Conservation (phyloP, 2,797 vertebrate genomes). For the Oophaga sylvatica region DNA sequence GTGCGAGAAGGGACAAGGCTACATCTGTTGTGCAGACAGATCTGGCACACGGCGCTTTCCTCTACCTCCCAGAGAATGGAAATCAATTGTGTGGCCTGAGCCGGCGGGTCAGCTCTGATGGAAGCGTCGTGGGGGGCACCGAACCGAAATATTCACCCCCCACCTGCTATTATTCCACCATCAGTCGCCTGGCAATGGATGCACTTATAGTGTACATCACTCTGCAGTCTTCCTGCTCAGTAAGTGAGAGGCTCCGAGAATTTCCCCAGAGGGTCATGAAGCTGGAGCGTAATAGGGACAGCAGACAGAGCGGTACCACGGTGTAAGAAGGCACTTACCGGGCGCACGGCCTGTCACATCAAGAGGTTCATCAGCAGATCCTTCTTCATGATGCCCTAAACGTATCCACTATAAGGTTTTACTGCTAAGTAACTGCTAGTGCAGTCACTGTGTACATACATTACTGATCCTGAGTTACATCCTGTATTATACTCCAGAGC, state of each 20-base stretch:
- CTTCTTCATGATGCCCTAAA: not conserved
- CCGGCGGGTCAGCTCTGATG: slow-evolving; percentile 4
- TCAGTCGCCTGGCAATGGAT: slow-evolving; percentile 1
- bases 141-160: not conserved
- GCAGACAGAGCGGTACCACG: slow-evolving; percentile 12
- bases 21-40: slow-evolving; percentile 55
- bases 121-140: not conserved
- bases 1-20: not conserved
- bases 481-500: not conserved
- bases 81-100: slow-evolving; percentile 30
- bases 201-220: slow-evolving; percentile 11
- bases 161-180: slow-evolving; percentile 13
- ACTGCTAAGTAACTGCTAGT: not conserved
- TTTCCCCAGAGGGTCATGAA: slow-evolving; percentile 26
- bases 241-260: slow-evolving; percentile 31
- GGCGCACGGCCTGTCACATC: slow-evolving; percentile 2
- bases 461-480: not conserved
- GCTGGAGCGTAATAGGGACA: slow-evolving; percentile 11
- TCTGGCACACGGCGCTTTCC: slow-evolving; percentile 19
- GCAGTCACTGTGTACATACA: not conserved
- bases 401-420: not conserved
- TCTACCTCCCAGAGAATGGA: slow-evolving; percentile 43
- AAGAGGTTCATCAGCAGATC: not conserved
- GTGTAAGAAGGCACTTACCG: slow-evolving; percentile 35
- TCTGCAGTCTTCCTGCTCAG: slow-evolving; percentile 23